Evolutionary conservation across 2,797 vertebrate genomes (phyloP).

Genomic region (Sternarchorhynchus goeldii): DNA sequence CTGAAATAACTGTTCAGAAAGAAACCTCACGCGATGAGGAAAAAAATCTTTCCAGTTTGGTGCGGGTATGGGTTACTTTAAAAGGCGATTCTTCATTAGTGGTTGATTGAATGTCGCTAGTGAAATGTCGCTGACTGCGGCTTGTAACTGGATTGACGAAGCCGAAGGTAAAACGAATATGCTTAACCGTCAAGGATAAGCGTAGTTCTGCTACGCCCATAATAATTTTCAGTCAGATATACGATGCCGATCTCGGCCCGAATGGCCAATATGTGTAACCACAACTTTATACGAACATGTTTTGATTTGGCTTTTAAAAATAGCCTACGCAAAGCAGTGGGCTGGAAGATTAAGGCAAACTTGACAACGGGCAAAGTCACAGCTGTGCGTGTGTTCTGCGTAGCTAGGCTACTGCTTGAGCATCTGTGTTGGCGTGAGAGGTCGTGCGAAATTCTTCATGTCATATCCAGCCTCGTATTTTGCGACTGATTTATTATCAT

Average conservation of each 20-base stretch:
- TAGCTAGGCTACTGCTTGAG: not conserved
- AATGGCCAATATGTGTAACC: not conserved
- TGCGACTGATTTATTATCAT: not conserved
- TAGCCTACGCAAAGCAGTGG: no score
- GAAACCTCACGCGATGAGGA: no score
- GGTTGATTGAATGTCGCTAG: not conserved
- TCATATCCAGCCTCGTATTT: constrained; percentile 15
- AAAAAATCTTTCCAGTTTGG: not conserved
- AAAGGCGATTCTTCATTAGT: not conserved
- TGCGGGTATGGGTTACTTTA: constrained; percentile 4
- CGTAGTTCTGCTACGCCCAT: constrained; percentile 1
- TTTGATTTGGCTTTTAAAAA: not conserved
- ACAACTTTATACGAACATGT: not conserved
- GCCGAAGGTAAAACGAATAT: not conserved
- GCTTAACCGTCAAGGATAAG: not conserved
- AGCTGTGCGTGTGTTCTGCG: not conserved
- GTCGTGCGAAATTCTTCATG: not conserved
- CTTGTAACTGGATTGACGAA: not conserved
- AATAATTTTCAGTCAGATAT: not conserved
- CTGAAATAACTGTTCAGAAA: not conserved
- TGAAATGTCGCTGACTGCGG: not conserved
- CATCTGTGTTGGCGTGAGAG: constrained; percentile 5
- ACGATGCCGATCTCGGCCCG: not conserved
- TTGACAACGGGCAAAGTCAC: not conserved
- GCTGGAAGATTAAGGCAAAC: not conserved